Evolutionary conservation across 1,140 invertebrate species (phyloP).

Genomic region (Neodiprion pinetum): DNA sequence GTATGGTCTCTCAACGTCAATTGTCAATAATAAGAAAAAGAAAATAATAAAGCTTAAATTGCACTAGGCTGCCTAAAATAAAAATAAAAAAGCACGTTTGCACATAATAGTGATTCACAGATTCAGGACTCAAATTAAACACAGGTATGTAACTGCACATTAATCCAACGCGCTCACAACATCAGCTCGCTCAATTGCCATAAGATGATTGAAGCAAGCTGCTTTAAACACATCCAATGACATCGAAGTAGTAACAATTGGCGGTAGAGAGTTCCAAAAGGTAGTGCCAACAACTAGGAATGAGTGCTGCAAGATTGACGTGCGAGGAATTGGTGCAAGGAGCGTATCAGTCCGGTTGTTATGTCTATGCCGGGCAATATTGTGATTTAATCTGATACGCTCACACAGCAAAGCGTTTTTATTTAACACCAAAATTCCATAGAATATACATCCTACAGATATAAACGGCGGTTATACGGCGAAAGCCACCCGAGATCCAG

Average conservation of each 20-base stretch:
- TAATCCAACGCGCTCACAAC: too few species aligned
- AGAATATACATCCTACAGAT: neutral
- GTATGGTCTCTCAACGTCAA: too few species aligned
- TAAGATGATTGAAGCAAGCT: too few species aligned
- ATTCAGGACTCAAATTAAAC: too few species aligned
- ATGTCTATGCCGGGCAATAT: neutral
- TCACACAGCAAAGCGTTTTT: neutral
- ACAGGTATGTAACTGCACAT: too few species aligned
- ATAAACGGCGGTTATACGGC: neutral
- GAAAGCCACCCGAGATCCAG: neutral
- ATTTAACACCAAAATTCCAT: neutral
- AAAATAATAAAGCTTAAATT: too few species aligned
- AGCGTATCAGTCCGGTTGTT: neutral
- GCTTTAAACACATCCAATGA: too few species aligned
- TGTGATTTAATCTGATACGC: neutral
- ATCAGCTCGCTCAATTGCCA: too few species aligned
- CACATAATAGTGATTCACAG: too few species aligned
- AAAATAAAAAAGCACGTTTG: too few species aligned
- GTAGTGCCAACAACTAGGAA: neutral
- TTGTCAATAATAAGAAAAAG: too few species aligned
- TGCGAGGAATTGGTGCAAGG: neutral
- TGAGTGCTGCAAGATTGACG: neutral
- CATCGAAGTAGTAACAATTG: neutral
- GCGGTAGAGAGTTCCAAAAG: neutral
- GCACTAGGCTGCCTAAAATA: too few species aligned